Conservation (phyloP, 2,797 vertebrate genomes). For the Gallinago solitaria region DNA sequence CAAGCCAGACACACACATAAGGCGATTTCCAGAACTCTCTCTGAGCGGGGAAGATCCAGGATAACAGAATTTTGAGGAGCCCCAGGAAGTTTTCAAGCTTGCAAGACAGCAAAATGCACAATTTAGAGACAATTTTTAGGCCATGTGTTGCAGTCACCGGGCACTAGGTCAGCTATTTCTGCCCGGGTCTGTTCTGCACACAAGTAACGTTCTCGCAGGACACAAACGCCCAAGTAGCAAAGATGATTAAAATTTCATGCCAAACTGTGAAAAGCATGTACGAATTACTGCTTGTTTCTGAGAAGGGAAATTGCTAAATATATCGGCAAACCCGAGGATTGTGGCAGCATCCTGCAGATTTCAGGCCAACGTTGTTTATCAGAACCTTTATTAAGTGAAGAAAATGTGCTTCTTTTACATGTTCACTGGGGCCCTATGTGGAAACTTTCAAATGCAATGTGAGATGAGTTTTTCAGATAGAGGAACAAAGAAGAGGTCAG, state of each 20-base stretch:
- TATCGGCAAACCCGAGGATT: background rate
- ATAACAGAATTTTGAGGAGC: background rate
- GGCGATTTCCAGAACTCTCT: background rate
- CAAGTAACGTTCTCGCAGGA: background rate
- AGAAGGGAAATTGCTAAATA: slow-evolving; percentile 15
- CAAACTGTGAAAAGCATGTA: slow-evolving; percentile 37
- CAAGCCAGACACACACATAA: background rate
- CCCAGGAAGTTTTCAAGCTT: background rate
- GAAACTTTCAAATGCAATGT: background rate
- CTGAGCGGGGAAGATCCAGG: background rate
- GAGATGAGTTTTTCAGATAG: background rate
- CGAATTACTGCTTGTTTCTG: slow-evolving; percentile 23
- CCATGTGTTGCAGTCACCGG: background rate
- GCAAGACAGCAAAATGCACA: slow-evolving; percentile 10
- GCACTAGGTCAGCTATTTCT: slow-evolving; percentile 34
- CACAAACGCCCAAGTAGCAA: slow-evolving; percentile 11
- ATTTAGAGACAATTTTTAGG: background rate
- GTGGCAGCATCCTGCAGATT: background rate
- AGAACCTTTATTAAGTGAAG: background rate
- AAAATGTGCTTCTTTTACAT: background rate
- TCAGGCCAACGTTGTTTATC: background rate
- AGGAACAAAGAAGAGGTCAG: background rate
- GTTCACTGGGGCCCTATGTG: background rate
- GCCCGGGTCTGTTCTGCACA: background rate
- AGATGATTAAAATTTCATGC: slow-evolving; percentile 59